Conservation (phyloP, 2,888 invertebrate genomes). For the Sipha maydis region DNA sequence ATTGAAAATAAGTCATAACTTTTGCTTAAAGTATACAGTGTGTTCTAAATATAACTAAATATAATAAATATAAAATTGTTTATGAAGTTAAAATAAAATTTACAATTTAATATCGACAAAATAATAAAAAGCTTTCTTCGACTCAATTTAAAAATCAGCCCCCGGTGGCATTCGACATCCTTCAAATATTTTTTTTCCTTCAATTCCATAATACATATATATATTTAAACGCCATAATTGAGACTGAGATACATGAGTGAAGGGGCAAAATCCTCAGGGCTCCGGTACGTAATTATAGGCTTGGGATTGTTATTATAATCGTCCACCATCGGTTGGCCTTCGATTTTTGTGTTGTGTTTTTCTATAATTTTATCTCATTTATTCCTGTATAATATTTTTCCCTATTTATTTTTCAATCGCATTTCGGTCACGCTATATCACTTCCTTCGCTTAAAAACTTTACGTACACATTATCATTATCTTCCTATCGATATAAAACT, state of each 20-base stretch:
- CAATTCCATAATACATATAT: background rate
- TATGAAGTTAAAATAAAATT: no score
- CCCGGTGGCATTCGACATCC: constrained; percentile 32
- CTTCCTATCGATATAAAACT: constrained; percentile 39
- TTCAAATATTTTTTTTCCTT: constrained; percentile 37
- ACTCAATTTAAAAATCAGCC: constrained; percentile 35
- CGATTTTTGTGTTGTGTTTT: constrained; percentile 60
- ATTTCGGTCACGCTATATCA: constrained; percentile 59
- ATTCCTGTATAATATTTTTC: constrained; percentile 51
- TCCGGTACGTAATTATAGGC: constrained; percentile 55
- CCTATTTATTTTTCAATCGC: constrained; percentile 59
- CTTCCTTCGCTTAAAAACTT: constrained; percentile 35
- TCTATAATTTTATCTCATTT: constrained; percentile 59
- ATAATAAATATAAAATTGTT: no score
- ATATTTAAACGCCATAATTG: constrained; percentile 49
- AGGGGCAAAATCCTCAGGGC: constrained; percentile 58
- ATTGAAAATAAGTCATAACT: no score
- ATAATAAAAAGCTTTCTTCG: constrained; percentile 40
- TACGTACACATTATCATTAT: constrained; percentile 46
- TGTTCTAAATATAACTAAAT: no score
- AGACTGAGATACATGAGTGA: constrained; percentile 36
- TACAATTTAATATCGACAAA: background rate
- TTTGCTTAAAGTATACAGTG: no score
- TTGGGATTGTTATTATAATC: constrained; percentile 49
- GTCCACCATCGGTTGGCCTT: constrained; percentile 52